Evolutionary conservation across 2,888 invertebrate genomes (phyloP), one percentile per base, ranked within the genome.

Genomic region (Lasioglossum calceatum): DNA sequence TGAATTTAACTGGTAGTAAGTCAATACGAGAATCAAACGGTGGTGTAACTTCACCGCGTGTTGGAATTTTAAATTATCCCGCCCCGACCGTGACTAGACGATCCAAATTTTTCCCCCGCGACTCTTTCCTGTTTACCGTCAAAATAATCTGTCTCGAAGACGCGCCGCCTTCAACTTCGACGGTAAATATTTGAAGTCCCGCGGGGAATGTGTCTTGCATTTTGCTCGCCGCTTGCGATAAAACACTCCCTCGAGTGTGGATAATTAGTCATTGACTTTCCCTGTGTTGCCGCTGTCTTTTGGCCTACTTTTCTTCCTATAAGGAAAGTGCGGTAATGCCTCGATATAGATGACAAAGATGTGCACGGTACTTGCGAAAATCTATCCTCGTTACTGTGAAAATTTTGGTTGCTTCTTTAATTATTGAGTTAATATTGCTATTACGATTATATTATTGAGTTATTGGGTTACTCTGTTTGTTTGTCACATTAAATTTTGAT

Each of bases 181-280:
- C 23, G 44, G 73, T 12, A 84, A 84, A 84, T 84, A 84, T 84
- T 84, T 84, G 50, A 61, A 12, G 27, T 2, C 23, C 27, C 61
- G 3, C 16, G 36, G 16, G 27, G 4, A 23, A 10, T 50, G 50
- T 77, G 58, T 72, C 64, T 72, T 23, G 36, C 36, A 39, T 36
- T 50, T 77, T 36, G 12, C 58, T 7, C 50, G 27, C 14, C 39
- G 27, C 10, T 32, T 32, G 2, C 71, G 58, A 58, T 72, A 39
- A n/a, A 76, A 61, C 32, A 23, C 36, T 64, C 50, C 58, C 75
- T 23, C 19, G 19, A 42, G 27, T 8, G 50, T 54, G 42, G 83
- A 27, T 73, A 67, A 83, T 77, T 77, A 83, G 7, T 67, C 58
- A 58, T 58, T 4, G 58, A 58, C 58, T 58, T n/a, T n/a, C 1